A percentile compares a stretch with the other conserved stretches of the same genome.
Evolutionary conservation across 1,140 invertebrate genomes (phyloP).

Genomic region (Odontomachus brunneus): DNA sequence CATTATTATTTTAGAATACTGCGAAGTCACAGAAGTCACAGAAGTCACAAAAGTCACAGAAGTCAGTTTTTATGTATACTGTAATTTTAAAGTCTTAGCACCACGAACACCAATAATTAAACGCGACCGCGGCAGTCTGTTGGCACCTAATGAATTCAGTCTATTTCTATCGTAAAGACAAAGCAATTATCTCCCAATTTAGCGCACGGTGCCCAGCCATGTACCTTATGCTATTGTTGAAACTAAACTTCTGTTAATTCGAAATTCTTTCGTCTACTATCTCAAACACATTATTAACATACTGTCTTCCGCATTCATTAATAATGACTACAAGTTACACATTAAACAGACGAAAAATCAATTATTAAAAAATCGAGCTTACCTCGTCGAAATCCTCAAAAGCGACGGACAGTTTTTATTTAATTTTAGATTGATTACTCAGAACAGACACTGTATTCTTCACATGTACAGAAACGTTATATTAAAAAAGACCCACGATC

Average conservation of each 20-base stretch:
- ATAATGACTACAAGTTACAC: constrained; percentile 10
- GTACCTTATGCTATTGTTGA: not conserved
- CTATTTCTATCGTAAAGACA: constrained; percentile 23
- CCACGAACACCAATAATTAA: constrained; percentile 28
- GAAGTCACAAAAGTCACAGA: too few relatives aligned
- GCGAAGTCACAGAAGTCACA: too few relatives aligned
- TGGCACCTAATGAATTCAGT: constrained; percentile 13
- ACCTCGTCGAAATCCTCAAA: not conserved
- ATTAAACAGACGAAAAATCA: not conserved
- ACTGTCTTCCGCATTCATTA: not conserved
- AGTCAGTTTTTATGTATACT: too few relatives aligned
- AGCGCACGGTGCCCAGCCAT: not conserved
- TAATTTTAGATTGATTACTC: not conserved
- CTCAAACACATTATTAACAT: not conserved
- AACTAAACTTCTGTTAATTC: not conserved
- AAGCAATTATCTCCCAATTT: constrained; percentile 30
- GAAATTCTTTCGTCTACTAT: constrained; percentile 18
- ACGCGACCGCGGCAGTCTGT: not conserved
- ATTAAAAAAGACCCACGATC: not conserved
- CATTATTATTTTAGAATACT: constrained; percentile 25
- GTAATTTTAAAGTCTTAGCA: too few relatives aligned
- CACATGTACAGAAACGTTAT: not conserved
- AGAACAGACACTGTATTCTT: not conserved
- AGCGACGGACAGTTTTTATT: not conserved
- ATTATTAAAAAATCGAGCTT: constrained; percentile 13